A percentile compares a stretch with the other conserved stretches of the same genome.
These are phyloP conservation scores for Busseola fusca DNA, from an alignment of 2,888 invertebrate genomes.

Conservation along the genomic window DNA sequence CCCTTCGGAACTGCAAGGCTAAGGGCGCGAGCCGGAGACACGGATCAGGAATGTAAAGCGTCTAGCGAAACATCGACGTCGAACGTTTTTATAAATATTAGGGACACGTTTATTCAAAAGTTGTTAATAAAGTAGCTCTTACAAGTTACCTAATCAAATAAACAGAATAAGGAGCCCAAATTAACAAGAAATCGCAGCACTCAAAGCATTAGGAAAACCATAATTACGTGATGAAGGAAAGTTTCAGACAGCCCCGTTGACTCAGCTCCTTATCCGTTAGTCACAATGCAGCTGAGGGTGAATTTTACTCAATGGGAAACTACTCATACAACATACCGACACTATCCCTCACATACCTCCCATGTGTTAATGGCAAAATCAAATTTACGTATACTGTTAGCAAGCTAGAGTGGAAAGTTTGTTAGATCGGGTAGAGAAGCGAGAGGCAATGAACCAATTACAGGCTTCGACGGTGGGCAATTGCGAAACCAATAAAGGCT, in stretches of 20 bases:
- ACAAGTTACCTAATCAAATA: not conserved
- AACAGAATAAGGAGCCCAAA: slow-evolving; percentile 1
- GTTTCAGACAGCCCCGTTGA: slow-evolving; percentile 1
- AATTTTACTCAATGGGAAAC: slow-evolving; percentile 24
- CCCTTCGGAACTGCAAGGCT: slow-evolving; percentile 63
- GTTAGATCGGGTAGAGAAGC: slow-evolving; percentile 41
- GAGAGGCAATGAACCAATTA: slow-evolving; percentile 51
- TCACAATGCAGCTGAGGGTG: slow-evolving; percentile 23
- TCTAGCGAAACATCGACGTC: not conserved
- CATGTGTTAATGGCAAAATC: slow-evolving; percentile 52
- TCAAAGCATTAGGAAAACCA: not conserved
- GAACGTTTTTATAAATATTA: slow-evolving; percentile 11
- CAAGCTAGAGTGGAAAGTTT: slow-evolving; percentile 48
- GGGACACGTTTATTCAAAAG: not conserved
- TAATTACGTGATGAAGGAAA: slow-evolving; percentile 7
- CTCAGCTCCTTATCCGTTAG: slow-evolving; percentile 16
- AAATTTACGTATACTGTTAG: slow-evolving; percentile 53
- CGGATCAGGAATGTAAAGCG: slow-evolving; percentile 37
- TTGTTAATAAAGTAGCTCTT: not conserved
- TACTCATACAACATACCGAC: slow-evolving; percentile 2
- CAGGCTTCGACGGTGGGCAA: slow-evolving; percentile 43
- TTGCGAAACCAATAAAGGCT: slow-evolving; percentile 51
- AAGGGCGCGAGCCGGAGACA: slow-evolving; percentile 60
- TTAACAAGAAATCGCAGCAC: not conserved
- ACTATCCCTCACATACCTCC: slow-evolving; percentile 25